Conservation (phyloP, 2,113 vertebrate species). For the Rhipidura dahli region DNA sequence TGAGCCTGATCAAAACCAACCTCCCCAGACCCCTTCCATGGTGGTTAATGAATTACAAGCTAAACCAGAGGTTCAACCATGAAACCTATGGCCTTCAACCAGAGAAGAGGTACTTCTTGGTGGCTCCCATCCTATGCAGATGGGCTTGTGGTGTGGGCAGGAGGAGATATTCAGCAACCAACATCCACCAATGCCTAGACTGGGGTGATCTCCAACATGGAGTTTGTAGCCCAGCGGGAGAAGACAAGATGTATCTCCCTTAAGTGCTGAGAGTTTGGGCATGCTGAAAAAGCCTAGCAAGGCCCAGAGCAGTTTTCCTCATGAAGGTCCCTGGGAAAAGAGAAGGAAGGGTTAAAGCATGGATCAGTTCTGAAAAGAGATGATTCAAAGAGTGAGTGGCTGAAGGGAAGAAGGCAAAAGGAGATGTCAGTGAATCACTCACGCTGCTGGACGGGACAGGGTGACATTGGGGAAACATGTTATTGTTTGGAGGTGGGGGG, state of each 20-base stretch:
- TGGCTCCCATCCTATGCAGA: background rate
- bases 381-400: background rate
- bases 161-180: background rate
- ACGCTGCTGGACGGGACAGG: background rate
- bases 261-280: background rate
- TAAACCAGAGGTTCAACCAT: slow-evolving; percentile 78
- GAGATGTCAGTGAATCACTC: background rate
- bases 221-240: background rate
- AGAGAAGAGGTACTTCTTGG: slow-evolving; percentile 73
- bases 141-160: background rate
- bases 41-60: slow-evolving; percentile 53
- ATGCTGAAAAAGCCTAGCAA: background rate
- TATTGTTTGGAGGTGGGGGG: background rate
- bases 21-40: slow-evolving; percentile 68
- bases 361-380: background rate
- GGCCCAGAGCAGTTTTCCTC: background rate
- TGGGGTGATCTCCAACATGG: accelerated
- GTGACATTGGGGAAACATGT: background rate
- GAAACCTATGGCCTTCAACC: slow-evolving; percentile 81
- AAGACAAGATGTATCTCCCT: background rate
- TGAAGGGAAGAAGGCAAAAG: background rate
- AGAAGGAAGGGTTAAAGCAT: background rate
- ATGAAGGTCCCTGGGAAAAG: background rate
- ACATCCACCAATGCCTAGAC: background rate
- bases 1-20: slow-evolving; percentile 48